Evolutionary conservation across 35 echinoderm and acorn worm species (phyloP).

Genomic region (Lytechinus variegatus): DNA sequence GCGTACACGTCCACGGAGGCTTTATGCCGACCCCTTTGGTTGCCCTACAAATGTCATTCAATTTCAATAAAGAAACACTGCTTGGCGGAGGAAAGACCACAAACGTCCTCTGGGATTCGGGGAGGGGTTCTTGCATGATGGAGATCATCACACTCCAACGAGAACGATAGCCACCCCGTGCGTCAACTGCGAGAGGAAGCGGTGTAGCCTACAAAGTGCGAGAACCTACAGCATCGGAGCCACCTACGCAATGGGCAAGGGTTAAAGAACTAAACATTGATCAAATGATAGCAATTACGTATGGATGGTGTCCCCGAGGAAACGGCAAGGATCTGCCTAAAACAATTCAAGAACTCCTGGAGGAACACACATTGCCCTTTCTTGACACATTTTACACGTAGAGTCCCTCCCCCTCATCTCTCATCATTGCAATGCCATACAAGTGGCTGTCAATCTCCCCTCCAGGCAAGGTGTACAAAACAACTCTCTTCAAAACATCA

Average conservation of each 20-base stretch:
- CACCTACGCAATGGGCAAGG: not conserved
- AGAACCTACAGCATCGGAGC: not conserved
- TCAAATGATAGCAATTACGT: not conserved
- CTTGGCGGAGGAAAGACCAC: not conserved
- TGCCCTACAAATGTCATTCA: conserved; percentile 11
- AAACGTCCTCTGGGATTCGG: not conserved
- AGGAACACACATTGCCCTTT: not conserved
- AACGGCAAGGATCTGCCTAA: not conserved
- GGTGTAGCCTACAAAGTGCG: not conserved
- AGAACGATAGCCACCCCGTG: not conserved
- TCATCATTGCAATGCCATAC: not conserved
- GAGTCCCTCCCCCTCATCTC: not conserved
- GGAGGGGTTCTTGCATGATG: not conserved
- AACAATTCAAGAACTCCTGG: not conserved
- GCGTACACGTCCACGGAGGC: not conserved
- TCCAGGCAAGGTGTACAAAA: not conserved
- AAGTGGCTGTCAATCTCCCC: not conserved
- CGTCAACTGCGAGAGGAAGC: too few relatives aligned
- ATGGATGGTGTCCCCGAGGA: not conserved
- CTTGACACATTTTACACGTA: not conserved
- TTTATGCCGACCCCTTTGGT: not conserved
- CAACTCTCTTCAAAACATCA: not conserved
- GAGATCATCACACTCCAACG: not conserved
- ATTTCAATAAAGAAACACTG: not conserved
- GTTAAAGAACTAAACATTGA: not conserved